These are phyloP conservation scores for Standfussiana lucernea DNA, from an alignment of 2,888 invertebrate species.

Conservation along the genomic window DNA sequence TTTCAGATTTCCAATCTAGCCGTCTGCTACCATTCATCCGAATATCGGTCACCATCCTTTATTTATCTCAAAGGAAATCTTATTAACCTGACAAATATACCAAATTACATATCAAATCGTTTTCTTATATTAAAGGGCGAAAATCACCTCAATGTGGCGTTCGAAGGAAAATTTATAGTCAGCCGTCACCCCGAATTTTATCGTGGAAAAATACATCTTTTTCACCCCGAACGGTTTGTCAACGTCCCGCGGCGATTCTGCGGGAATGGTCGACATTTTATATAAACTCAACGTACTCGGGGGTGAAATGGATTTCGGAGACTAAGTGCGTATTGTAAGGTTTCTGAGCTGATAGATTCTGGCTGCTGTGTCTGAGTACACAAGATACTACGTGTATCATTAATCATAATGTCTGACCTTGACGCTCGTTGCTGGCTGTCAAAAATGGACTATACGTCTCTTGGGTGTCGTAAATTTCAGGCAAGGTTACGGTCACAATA, in stretches of 20 bases:
- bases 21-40: neutral
- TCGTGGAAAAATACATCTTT: slow-evolving; percentile 88
- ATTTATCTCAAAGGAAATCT: slow-evolving; percentile 37
- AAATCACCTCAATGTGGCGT: slow-evolving; percentile 71
- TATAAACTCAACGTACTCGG: slow-evolving; percentile 80
- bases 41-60: slow-evolving; percentile 21
- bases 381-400: slow-evolving; percentile 7
- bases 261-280: slow-evolving; percentile 84
- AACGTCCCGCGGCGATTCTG: slow-evolving; percentile 84
- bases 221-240: slow-evolving; percentile 86
- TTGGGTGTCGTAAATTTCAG: neutral
- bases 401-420: slow-evolving; percentile 4
- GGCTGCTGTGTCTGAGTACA: neutral
- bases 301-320: slow-evolving; percentile 71
- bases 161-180: slow-evolving; percentile 73
- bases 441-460: slow-evolving; percentile 10
- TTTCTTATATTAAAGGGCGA: slow-evolving; percentile 67
- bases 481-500: neutral
- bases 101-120: slow-evolving; percentile 65
- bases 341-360: slow-evolving; percentile 3
- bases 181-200: slow-evolving; percentile 82
- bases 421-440: slow-evolving; percentile 5
- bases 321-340: slow-evolving; percentile 55
- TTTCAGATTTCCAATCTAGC: neutral
- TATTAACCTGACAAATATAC: slow-evolving; percentile 65